phyloP scores from a whole-genome alignment of 2,797 vertebrate species.

The Pterois miles region DNA sequence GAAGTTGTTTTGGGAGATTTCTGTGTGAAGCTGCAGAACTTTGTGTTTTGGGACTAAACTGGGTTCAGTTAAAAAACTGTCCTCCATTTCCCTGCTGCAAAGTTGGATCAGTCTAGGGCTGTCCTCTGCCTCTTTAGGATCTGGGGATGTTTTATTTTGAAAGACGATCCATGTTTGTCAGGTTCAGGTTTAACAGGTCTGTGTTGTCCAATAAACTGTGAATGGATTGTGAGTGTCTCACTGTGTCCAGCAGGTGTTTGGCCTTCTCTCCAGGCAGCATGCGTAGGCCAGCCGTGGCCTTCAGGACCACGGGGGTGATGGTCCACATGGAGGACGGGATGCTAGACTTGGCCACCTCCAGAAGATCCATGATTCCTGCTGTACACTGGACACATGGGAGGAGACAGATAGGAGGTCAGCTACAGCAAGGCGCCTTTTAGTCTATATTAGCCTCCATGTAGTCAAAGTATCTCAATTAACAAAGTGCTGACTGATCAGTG shows the following conservation, averaged over 20 bases:
- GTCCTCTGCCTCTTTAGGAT: not conserved
- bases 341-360: conserved; percentile 86
- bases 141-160: not conserved
- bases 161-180: not conserved
- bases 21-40: no score
- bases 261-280: conserved; percentile 92
- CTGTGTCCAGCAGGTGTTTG: conserved; percentile 87
- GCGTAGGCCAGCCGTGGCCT: conserved; percentile 93
- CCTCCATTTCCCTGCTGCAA: not conserved
- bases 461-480: no score
- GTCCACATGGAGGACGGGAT: conserved; percentile 86
- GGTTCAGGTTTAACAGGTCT: not conserved
- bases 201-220: not conserved
- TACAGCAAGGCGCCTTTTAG: not conserved
- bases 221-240: conserved; percentile 50
- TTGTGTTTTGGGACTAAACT: no score
- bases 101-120: not conserved
- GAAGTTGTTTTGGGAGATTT: no score
- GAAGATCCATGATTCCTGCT: conserved; percentile 85
- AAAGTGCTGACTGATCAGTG: no score
- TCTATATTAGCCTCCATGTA: no score
- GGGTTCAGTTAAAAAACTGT: no score
- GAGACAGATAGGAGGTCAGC: not conserved
- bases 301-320: conserved; percentile 89
- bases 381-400: conserved; percentile 77